Evolutionary conservation across 1,140 invertebrate genomes (phyloP), one percentile per base, ranked within the genome.

Genomic region (Acyrthosiphon pisum): DNA sequence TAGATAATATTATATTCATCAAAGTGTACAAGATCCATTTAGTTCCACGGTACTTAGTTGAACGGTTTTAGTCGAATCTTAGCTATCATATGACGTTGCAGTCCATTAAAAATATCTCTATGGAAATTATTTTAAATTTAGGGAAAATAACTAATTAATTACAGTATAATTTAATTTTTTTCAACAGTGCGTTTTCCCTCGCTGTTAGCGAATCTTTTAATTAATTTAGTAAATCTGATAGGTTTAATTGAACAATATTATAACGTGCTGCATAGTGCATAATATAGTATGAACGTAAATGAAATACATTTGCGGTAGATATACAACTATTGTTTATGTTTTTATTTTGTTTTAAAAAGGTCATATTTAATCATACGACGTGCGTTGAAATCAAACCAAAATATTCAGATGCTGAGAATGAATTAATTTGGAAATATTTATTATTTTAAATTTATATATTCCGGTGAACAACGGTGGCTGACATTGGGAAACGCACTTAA

Each of bases 381-480:
- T 76, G 60, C 30, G 60, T 76, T n/a, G 14, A 76, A 76, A 76
- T 6, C 30, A 18, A 76, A 35, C 60, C 14, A 6, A 76, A 76
- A n/a, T n/a, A 76, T 30, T 76, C n/a, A n/a, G 6, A 76, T 18
- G 26, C 60, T 14, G 30, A 35, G 22, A 76, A n/a, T 76, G 14
- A 76, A n/a, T 76, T 76, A n/a, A n/a, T 76, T 76, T n/a, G 30
- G 14, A 76, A 76, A n/a, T n/a, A 35, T 76, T 76, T 35, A n/a
- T 68, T 68, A n/a, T 68, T 68, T 68, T n/a, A n/a, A 68, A 68
- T n/a, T 14, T n/a, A n/a, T 76, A n/a, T n/a, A 76, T 76, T 76
- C 60, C 30, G 60, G 7, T n/a, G 30, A 76, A 76, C 60, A 76
- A n/a, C 60, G n/a, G 60, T 76, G 30, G 60, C 30, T 76, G 30